Evolutionary conservation across 2,113 vertebrate species (phyloP).

Genomic region (Alouatta palliata): DNA sequence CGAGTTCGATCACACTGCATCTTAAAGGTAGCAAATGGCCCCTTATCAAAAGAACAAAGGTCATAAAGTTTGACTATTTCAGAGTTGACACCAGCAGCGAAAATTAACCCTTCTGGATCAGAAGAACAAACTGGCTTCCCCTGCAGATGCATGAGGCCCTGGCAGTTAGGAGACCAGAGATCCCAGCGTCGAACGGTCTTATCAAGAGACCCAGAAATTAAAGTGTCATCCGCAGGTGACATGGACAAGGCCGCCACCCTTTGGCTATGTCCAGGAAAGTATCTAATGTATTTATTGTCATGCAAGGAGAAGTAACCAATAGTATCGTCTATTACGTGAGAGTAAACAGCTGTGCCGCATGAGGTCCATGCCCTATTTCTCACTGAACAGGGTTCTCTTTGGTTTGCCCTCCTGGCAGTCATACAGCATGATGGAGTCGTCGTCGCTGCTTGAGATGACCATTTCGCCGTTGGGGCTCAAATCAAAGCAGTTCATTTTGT

Average conservation of each 20-base stretch:
- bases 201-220: constrained; percentile 98
- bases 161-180: constrained; percentile 97
- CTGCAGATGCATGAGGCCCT: constrained; percentile 99
- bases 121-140: constrained; percentile 98
- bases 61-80: constrained; percentile 99
- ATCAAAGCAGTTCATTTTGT: constrained; percentile 99
- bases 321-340: constrained; percentile 99
- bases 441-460: constrained; percentile 98
- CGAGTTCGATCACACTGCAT: constrained; percentile 96
- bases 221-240: constrained; percentile 99
- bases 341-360: constrained; percentile 99
- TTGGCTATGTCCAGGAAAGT: constrained; percentile 98
- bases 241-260: constrained; percentile 98
- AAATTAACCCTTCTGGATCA: constrained; percentile 98
- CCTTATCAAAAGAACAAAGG: constrained; percentile 98
- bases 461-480: constrained; percentile 98
- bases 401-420: constrained; percentile 99
- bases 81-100: constrained; percentile 98
- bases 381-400: constrained; percentile 98
- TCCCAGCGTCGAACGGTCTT: constrained; percentile 99
- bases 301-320: constrained; percentile 98
- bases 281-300: constrained; percentile 99
- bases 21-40: constrained; percentile 98
- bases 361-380: constrained; percentile 98
- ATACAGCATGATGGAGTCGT: constrained; percentile 97